Conservation (phyloP, 2,797 vertebrate genomes). For the Neosilurus mollespiculum region DNA sequence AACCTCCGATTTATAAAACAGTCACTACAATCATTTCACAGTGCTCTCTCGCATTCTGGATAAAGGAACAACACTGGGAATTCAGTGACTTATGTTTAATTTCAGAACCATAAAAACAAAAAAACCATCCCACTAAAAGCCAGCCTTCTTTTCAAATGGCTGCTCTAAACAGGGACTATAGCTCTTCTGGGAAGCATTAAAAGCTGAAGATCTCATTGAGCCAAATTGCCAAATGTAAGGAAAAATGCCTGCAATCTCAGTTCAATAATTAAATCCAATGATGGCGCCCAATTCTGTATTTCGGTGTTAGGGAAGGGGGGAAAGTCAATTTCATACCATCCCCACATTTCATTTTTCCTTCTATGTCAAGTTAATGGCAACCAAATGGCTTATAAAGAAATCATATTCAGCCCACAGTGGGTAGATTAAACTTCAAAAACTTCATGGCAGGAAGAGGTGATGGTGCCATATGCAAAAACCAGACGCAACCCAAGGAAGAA, state of each 20-base stretch:
- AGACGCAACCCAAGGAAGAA: conserved; percentile 24
- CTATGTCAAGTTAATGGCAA: conserved; percentile 25
- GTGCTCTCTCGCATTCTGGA: background rate
- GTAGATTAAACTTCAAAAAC: conserved; percentile 33
- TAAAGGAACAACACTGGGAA: background rate
- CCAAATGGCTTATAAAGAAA: conserved; percentile 24
- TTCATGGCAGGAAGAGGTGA: conserved; percentile 10
- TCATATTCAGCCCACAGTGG: conserved; percentile 16
- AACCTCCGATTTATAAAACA: conserved; percentile 48
- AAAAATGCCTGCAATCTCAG: background rate
- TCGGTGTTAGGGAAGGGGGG: background rate
- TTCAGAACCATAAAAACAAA: conserved; percentile 5
- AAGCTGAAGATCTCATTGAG: conserved; percentile 35
- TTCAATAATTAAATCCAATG: conserved; percentile 8
- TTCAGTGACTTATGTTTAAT: background rate
- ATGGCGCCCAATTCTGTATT: background rate
- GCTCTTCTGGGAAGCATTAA: conserved; percentile 30
- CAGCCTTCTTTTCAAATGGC: conserved; percentile 28
- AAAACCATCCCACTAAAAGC: conserved; percentile 19
- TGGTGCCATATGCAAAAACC: conserved; percentile 2
- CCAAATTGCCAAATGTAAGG: conserved; percentile 4
- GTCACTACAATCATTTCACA: background rate
- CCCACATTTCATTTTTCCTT: conserved; percentile 10
- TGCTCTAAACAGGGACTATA: conserved; percentile 42
- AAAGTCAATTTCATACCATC: conserved; percentile 21